Percentiles rank a stretch among this genome's conserved stretches.
These are phyloP conservation scores for Acheta domesticus DNA, from an alignment of 2,888 invertebrate species.

Conservation along the genomic window DNA sequence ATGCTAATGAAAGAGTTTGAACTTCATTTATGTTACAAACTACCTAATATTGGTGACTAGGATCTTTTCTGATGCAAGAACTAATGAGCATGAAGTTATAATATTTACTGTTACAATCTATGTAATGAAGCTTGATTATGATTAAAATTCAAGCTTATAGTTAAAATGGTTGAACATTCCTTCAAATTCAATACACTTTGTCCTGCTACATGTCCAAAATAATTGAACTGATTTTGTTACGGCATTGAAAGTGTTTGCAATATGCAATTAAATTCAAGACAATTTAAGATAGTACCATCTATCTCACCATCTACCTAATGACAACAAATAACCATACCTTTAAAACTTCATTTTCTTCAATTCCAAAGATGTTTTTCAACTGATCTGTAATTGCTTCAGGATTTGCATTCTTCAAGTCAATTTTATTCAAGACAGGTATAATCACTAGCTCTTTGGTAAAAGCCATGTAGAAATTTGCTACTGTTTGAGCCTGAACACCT, in stretches of 20 bases:
- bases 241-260: background rate
- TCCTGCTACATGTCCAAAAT: too few species aligned
- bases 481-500: constrained; percentile 95
- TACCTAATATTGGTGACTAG: background rate
- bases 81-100: too few species aligned
- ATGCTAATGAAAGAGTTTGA: background rate
- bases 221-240: too few species aligned
- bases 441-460: constrained; percentile 75
- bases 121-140: too few species aligned
- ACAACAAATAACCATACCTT: constrained; percentile 54
- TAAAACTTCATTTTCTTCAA: constrained; percentile 67
- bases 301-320: background rate
- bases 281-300: background rate
- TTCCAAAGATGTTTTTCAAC: constrained; percentile 75
- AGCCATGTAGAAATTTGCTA: constrained; percentile 92
- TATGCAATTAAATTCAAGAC: constrained; percentile 19
- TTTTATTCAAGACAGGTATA: constrained; percentile 94
- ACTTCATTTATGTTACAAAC: constrained; percentile 12
- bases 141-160: too few species aligned
- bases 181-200: too few species aligned
- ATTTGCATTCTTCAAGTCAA: constrained; percentile 87
- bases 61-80: too few species aligned
- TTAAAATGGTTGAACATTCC: too few species aligned
- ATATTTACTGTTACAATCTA: too few species aligned
- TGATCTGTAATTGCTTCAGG: constrained; percentile 79